A percentile compares a stretch with the other conserved stretches of the same genome.
Conservation (phyloP, 2,113 vertebrate genomes). For the Cyprinodon brontotheroides region DNA sequence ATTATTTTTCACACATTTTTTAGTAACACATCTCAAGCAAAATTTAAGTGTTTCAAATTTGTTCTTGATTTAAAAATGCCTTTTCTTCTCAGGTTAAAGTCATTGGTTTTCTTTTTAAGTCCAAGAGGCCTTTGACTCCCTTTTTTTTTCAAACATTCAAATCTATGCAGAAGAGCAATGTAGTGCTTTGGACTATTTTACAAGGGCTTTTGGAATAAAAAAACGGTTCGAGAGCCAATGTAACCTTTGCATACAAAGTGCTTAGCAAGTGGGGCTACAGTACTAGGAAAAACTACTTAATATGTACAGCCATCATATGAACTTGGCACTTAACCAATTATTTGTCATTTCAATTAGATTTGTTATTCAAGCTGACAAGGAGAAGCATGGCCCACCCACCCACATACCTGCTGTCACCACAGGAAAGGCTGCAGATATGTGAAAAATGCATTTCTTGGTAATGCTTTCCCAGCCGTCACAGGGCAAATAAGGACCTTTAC, state of each 20-base stretch:
- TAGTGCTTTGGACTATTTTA: slow-evolving; percentile 6
- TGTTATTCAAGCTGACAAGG: slow-evolving; percentile 48
- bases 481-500: not conserved
- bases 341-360: slow-evolving; percentile 36
- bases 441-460: slow-evolving; percentile 14
- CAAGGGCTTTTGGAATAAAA: slow-evolving; percentile 12
- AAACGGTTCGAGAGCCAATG: slow-evolving; percentile 5
- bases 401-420: slow-evolving; percentile 61
- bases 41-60: slow-evolving; percentile 14
- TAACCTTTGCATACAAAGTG: not conserved
- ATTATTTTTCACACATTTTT: not conserved
- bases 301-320: slow-evolving; percentile 5
- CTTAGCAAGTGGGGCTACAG: not conserved
- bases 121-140: slow-evolving; percentile 8
- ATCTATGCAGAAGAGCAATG: slow-evolving; percentile 7
- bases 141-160: slow-evolving; percentile 7
- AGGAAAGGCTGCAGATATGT: slow-evolving; percentile 38
- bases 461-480: slow-evolving; percentile 4
- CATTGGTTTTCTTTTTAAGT: slow-evolving; percentile 4
- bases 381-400: slow-evolving; percentile 42
- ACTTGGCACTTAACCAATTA: slow-evolving; percentile 32
- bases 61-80: slow-evolving; percentile 6
- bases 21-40: not conserved
- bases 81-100: slow-evolving; percentile 22
- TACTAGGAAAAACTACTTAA: slow-evolving; percentile 5